phyloP scores from a whole-genome alignment of 2,888 invertebrate genomes.

The Diarsia mendica region DNA sequence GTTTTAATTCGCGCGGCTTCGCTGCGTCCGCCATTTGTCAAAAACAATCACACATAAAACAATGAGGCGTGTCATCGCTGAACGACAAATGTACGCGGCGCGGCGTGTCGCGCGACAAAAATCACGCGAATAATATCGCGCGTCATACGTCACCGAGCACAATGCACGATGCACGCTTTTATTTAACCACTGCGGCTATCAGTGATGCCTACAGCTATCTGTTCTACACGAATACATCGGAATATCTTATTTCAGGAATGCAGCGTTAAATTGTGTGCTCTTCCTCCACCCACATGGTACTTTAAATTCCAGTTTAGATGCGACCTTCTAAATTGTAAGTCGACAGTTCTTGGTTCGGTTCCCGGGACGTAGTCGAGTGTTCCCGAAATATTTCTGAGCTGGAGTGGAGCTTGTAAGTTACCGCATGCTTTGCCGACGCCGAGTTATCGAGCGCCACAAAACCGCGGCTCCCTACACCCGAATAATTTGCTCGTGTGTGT shows the following conservation, averaged over 20 bases:
- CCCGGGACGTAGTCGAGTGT: conserved; percentile 8
- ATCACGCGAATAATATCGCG: conserved; percentile 61
- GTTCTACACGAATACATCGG: not conserved
- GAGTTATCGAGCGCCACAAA: conserved; percentile 40
- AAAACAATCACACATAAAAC: conserved; percentile 83
- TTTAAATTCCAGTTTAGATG: conserved; percentile 32
- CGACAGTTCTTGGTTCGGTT: conserved; percentile 14
- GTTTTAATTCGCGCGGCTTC: conserved; percentile 75
- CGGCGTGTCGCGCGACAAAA: conserved; percentile 48
- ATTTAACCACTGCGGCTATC: conserved; percentile 51
- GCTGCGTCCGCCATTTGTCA: conserved; percentile 78
- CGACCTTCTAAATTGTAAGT: conserved; percentile 26
- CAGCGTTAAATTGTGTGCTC: conserved; percentile 23
- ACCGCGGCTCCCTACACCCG: conserved; percentile 23
- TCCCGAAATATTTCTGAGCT: conserved; percentile 38
- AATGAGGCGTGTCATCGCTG: conserved; percentile 80
- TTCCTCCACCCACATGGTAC: not conserved
- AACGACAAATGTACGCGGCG: conserved; percentile 63
- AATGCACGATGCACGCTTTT: conserved; percentile 50
- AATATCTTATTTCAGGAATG: conserved; percentile 17
- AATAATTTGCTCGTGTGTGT: conserved; percentile 38
- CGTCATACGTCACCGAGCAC: conserved; percentile 57
- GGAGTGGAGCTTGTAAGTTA: conserved; percentile 31
- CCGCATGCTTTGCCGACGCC: conserved; percentile 40
- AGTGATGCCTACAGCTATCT: not conserved